Evolutionary conservation across 64 coral and sea anemone species (phyloP).

Genomic region (Exaiptasia diaphana): DNA sequence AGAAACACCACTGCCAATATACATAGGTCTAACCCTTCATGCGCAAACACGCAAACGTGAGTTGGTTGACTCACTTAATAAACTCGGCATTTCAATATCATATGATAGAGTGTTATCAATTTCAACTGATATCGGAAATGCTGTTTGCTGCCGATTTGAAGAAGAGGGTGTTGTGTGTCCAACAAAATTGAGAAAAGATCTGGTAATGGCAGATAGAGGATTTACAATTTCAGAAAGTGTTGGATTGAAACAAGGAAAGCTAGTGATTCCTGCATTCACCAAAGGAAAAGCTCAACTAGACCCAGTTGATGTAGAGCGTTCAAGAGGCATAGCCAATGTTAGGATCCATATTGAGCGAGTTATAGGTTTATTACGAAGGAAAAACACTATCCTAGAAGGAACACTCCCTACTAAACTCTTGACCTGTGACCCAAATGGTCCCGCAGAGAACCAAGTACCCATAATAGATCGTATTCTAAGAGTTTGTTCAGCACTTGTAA

Average conservation of each 20-base stretch:
- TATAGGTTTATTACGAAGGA: conserved; percentile 19
- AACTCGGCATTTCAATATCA: conserved; percentile 10
- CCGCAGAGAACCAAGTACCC: background rate
- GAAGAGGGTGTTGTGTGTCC: background rate
- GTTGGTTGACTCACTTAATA: background rate
- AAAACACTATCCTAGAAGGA: conserved; percentile 4
- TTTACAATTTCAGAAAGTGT: conserved; percentile 22
- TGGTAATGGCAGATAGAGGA: background rate
- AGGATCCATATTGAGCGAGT: conserved; percentile 29
- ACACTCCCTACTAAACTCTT: conserved; percentile 13
- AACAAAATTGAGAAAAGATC: background rate
- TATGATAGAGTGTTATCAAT: background rate
- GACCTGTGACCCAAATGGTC: conserved; percentile 8
- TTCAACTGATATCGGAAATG: background rate
- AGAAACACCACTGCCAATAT: conserved; percentile 30
- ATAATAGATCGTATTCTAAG: conserved; percentile 11
- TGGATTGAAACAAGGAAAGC: background rate
- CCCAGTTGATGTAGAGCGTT: background rate
- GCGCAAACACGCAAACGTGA: conserved; percentile 26
- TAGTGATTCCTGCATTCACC: conserved; percentile 7
- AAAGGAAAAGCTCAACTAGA: conserved; percentile 12
- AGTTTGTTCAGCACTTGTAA: conserved; percentile 36
- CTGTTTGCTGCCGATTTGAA: background rate
- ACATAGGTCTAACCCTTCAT: conserved; percentile 18
- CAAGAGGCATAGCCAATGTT: conserved; percentile 21